Conservation (phyloP, 2,888 invertebrate species). For the Steromphala cineraria region DNA sequence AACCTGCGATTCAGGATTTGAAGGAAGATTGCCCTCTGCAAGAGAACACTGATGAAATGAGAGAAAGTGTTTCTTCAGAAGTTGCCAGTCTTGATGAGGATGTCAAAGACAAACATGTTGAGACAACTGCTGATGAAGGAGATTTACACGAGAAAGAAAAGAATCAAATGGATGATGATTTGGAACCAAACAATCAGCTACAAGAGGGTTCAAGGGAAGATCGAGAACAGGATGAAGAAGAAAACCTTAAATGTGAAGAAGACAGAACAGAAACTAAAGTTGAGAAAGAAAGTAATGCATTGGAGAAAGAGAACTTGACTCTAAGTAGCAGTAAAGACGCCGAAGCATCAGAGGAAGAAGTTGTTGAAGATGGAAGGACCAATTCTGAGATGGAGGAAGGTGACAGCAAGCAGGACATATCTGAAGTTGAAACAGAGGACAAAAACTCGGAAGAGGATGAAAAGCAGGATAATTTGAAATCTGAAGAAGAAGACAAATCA, state of each 20-base stretch:
- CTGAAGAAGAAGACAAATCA: not conserved
- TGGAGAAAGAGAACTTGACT: not conserved
- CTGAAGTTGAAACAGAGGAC: not conserved
- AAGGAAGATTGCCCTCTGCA: not conserved
- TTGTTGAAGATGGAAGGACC: constrained; percentile 35
- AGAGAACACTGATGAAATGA: not conserved
- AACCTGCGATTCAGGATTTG: not conserved
- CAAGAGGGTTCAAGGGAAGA: not conserved
- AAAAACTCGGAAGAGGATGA: not conserved
- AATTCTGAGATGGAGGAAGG: not conserved
- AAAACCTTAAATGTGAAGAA: not conserved
- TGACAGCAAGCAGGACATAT: not conserved
- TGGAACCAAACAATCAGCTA: no score
- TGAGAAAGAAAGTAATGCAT: not conserved
- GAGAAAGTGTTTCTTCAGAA: not conserved
- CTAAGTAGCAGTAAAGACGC: constrained; percentile 31
- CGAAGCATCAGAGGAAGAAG: constrained; percentile 42
- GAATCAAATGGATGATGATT: not conserved
- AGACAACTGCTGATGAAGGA: not conserved
- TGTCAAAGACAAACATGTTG: not conserved
- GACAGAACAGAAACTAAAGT: not conserved
- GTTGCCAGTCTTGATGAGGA: not conserved
- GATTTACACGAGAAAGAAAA: not conserved
- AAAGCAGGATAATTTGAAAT: not conserved
- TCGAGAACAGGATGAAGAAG: not conserved